Conservation (phyloP, 1,140 invertebrate genomes). For the Zaprionus africanus region DNA sequence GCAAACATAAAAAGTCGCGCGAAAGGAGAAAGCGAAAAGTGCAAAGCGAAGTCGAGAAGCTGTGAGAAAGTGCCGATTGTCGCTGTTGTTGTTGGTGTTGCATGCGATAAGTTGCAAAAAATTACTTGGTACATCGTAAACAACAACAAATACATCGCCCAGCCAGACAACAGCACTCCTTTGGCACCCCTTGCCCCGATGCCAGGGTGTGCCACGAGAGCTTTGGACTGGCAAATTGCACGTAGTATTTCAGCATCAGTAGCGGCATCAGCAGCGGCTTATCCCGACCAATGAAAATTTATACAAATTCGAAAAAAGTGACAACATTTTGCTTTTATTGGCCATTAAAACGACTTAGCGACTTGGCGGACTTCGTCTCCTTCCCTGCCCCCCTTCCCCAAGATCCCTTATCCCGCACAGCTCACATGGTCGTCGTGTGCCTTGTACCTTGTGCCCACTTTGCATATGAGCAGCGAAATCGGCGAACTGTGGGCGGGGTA, state of each 20-base stretch:
- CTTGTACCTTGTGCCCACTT: slow-evolving; percentile 68
- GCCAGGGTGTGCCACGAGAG: not conserved
- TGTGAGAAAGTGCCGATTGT: slow-evolving; percentile 35
- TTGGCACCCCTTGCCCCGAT: slow-evolving; percentile 55
- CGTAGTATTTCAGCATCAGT: slow-evolving; percentile 83
- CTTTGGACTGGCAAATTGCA: slow-evolving; percentile 61
- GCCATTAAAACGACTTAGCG: slow-evolving; percentile 84
- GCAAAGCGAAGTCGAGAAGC: slow-evolving; percentile 36
- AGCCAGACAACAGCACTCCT: slow-evolving; percentile 13
- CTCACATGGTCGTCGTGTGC: slow-evolving; percentile 53
- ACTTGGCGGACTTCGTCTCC: slow-evolving; percentile 58
- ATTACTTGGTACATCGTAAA: slow-evolving; percentile 79
- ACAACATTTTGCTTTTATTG: slow-evolving; percentile 85
- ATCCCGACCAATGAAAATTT: slow-evolving; percentile 84
- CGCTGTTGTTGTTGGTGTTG: slow-evolving; percentile 41
- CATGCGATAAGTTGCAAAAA: slow-evolving; percentile 80
- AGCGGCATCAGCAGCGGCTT: slow-evolving; percentile 65
- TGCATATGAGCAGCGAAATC: slow-evolving; percentile 49
- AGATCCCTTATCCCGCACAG: slow-evolving; percentile 16
- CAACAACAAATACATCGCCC: slow-evolving; percentile 58
- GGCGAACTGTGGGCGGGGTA: slow-evolving; percentile 5
- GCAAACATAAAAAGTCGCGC: slow-evolving; percentile 57
- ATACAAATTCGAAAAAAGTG: slow-evolving; percentile 83
- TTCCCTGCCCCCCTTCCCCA: too few species aligned
- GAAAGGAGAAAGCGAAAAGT: slow-evolving; percentile 48